Evolutionary conservation across 2,888 invertebrate genomes (phyloP).

Genomic region (Lithophane ornitopus): DNA sequence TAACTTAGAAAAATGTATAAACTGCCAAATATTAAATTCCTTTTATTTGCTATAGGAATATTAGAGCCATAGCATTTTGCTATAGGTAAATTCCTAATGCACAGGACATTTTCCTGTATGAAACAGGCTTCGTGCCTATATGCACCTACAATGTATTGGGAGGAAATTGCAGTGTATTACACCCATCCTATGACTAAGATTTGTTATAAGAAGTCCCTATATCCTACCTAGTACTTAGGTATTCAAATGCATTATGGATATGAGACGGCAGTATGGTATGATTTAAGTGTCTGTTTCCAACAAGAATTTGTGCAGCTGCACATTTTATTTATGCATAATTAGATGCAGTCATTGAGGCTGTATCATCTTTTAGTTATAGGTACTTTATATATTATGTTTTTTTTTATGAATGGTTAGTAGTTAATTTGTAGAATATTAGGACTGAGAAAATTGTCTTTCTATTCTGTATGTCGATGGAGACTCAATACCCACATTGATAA

Average conservation of each 20-base stretch:
- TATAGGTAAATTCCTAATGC: constrained; percentile 9
- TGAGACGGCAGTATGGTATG: not conserved
- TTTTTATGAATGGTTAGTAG: not conserved
- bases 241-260: constrained; percentile 38
- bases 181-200: constrained; percentile 35
- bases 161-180: constrained; percentile 42
- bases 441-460: not conserved
- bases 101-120: constrained; percentile 32
- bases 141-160: constrained; percentile 4
- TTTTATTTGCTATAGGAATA: constrained; percentile 1
- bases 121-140: not conserved
- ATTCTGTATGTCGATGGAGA: not conserved
- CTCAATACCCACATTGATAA: constrained; percentile 1
- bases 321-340: constrained; percentile 24
- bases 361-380: not conserved
- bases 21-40: not conserved
- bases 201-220: constrained; percentile 10
- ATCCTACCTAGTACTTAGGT: constrained; percentile 14
- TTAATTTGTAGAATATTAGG: not conserved
- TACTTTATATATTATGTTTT: constrained; percentile 1
- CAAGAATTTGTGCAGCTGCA: constrained; percentile 43
- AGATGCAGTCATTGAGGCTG: not conserved
- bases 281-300: constrained; percentile 35
- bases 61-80: too few species aligned
- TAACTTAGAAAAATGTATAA: not conserved